phyloP scores from a whole-genome alignment of 1,140 invertebrate genomes.

The Dysdera silvatica region DNA sequence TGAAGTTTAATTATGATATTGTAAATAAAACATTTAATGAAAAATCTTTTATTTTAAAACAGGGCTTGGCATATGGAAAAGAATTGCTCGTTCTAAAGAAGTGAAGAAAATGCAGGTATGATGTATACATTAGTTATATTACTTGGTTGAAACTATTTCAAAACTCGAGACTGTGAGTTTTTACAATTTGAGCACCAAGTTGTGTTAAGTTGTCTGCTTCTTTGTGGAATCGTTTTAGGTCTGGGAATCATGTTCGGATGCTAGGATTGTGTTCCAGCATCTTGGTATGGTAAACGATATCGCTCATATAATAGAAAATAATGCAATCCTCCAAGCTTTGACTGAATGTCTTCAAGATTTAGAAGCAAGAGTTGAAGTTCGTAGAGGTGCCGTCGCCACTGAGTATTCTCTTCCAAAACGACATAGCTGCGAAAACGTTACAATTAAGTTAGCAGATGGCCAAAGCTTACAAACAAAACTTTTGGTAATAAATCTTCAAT shows the following conservation, averaged over 20 bases:
- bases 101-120: slow-evolving; percentile 80
- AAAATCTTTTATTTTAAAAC: slow-evolving; percentile 16
- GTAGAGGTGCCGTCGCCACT: slow-evolving; percentile 8
- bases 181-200: too few species aligned
- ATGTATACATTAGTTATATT: too few species aligned
- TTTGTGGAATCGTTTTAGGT: slow-evolving; percentile 57
- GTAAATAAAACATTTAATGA: too few species aligned
- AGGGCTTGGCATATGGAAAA: slow-evolving; percentile 73
- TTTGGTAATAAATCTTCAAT: slow-evolving; percentile 42
- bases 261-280: slow-evolving; percentile 73
- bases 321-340: slow-evolving; percentile 65
- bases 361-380: slow-evolving; percentile 45
- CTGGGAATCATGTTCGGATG: slow-evolving; percentile 84
- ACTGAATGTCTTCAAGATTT: slow-evolving; percentile 49
- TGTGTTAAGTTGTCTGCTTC: too few species aligned
- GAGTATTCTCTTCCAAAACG: slow-evolving; percentile 4
- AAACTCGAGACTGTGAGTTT: too few species aligned
- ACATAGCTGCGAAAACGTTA: slow-evolving; percentile 34
- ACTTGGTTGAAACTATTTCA: too few species aligned
- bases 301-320: slow-evolving; percentile 91
- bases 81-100: slow-evolving; percentile 62
- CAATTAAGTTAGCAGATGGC: slow-evolving; percentile 43
- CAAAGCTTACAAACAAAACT: slow-evolving; percentile 44
- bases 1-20: too few species aligned
- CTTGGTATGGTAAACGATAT: slow-evolving; percentile 61